Conservation (phyloP, 2,113 vertebrate species). For the Accipiter virgatus region DNA sequence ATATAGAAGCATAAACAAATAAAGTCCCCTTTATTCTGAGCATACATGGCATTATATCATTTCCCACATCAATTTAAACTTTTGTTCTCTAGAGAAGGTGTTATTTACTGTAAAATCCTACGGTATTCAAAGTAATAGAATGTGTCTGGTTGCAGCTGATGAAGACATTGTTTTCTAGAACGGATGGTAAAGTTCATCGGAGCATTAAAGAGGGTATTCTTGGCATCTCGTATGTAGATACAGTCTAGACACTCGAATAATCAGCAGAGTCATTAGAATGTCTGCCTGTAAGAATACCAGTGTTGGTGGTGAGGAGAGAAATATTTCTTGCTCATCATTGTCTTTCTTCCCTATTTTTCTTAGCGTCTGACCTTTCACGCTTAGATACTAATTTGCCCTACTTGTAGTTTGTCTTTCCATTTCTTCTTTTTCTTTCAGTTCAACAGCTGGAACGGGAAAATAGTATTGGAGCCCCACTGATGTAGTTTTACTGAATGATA, state of each 20-base stretch:
- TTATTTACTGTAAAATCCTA: neutral
- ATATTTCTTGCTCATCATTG: neutral
- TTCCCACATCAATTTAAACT: neutral
- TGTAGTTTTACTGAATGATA: neutral
- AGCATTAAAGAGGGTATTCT: neutral
- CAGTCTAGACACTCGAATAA: conserved; percentile 26
- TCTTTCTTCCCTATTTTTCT: conserved; percentile 4
- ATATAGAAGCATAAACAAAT: neutral
- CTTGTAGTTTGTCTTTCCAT: neutral
- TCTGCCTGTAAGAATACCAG: neutral
- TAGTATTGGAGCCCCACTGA: neutral
- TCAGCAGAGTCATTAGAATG: neutral
- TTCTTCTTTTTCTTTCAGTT: conserved; percentile 28
- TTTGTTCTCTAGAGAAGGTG: neutral
- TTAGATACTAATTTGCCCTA: neutral
- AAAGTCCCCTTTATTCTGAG: neutral
- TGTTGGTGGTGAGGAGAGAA: neutral
- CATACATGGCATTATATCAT: neutral
- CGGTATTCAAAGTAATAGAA: neutral
- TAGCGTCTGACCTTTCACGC: neutral
- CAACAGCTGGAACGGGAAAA: neutral
- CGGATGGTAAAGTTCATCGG: neutral
- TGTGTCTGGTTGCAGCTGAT: neutral
- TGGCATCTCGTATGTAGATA: neutral
- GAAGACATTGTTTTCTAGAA: conserved; percentile 34